phyloP scores from a whole-genome alignment of 2,113 vertebrate species.

The Odontesthes bonariensis region DNA sequence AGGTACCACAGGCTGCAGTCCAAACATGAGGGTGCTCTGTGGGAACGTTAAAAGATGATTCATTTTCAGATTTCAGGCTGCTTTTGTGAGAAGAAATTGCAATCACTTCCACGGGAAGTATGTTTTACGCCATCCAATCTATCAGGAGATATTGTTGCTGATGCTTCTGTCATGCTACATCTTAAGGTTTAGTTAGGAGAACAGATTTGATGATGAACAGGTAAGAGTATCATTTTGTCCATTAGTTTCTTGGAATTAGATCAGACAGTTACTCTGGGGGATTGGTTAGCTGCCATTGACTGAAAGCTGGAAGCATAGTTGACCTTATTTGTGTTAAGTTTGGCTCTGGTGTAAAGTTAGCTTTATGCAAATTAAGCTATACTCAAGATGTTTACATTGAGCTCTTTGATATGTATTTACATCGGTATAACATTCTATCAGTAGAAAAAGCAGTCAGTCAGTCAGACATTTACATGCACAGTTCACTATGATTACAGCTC shows the following conservation, averaged over 20 bases:
- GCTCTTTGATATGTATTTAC: too few species aligned
- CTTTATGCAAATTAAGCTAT: not conserved
- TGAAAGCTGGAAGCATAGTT: constrained; percentile 1
- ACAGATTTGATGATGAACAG: not conserved
- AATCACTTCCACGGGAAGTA: not conserved
- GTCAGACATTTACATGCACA: too few species aligned
- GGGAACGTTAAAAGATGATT: constrained; percentile 27
- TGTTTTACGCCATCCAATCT: constrained; percentile 8
- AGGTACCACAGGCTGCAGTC: constrained; percentile 33
- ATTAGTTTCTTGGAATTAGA: too few species aligned
- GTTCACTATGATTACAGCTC: too few species aligned
- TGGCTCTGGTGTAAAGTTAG: not conserved
- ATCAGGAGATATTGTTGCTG: not conserved
- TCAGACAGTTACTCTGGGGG: too few species aligned
- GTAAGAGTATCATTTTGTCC: too few species aligned
- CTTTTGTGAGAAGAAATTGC: not conserved
- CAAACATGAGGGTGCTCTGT: constrained; percentile 30
- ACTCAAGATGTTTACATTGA: too few species aligned
- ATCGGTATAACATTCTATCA: too few species aligned
- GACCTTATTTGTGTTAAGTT: not conserved
- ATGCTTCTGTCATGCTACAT: not conserved
- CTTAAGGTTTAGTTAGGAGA: too few species aligned
- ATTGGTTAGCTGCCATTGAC: too few species aligned
- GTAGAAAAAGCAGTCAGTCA: too few species aligned
- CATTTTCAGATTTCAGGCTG: constrained; percentile 10